A percentile compares a stretch with the other conserved stretches of the same genome.
These are phyloP conservation scores for Aeoliscus strigatus DNA, from an alignment of 2,797 vertebrate genomes.

Conservation along the genomic window DNA sequence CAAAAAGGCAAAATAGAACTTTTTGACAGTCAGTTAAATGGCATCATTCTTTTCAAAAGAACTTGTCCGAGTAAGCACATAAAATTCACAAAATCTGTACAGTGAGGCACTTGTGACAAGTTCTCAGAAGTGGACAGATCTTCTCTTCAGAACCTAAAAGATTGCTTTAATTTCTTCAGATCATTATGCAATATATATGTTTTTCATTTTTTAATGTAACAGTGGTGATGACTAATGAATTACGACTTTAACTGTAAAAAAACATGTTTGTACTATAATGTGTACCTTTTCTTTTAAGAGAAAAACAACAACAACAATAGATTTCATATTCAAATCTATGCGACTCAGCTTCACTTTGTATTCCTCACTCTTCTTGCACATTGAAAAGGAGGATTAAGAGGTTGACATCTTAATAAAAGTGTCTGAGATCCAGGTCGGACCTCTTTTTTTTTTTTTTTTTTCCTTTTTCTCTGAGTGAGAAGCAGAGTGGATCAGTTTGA, in stretches of 20 bases:
- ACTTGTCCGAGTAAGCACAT: too few species aligned
- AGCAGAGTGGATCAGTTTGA: conserved; percentile 37
- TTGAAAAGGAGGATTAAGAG: conserved; percentile 49
- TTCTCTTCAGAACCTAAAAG: conserved; percentile 33
- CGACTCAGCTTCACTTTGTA: conserved; percentile 2
- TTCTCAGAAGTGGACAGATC: too few species aligned
- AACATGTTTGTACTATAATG: not conserved
- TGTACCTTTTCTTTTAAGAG: not conserved
- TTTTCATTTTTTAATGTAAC: too few species aligned
- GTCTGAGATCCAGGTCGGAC: conserved; percentile 32
- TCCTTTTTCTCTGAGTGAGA: conserved; percentile 30
- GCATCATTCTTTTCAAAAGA: too few species aligned
- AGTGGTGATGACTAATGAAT: too few species aligned
- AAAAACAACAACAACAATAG: not conserved
- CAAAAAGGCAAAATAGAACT: too few species aligned
- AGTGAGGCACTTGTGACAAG: too few species aligned
- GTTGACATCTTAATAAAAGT: conserved; percentile 39
- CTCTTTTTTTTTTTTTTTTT: conserved; percentile 28
- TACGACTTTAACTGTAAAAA: too few species aligned
- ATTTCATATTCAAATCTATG: not conserved
- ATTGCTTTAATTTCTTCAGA: not conserved
- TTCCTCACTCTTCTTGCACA: not conserved
- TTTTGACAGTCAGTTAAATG: too few species aligned
- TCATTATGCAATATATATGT: too few species aligned
- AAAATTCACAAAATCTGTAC: too few species aligned